These are phyloP conservation scores for Parauchenoglanis ngamensis DNA, from an alignment of 2,797 vertebrate species.

Conservation along the genomic window DNA sequence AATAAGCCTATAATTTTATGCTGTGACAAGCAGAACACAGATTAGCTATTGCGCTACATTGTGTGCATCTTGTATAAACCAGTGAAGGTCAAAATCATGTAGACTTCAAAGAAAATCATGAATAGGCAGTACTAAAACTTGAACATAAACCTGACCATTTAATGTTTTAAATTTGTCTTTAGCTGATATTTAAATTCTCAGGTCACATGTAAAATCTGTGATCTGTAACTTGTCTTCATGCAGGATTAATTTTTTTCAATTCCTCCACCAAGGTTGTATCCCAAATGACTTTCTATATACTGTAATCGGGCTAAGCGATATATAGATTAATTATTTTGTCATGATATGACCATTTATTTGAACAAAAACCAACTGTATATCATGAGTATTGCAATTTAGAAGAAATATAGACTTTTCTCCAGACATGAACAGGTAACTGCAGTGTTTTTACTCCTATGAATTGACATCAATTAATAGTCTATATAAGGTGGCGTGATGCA, in stretches of 20 bases:
- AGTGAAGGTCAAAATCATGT: background rate
- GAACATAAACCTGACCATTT: background rate
- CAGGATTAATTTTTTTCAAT: background rate
- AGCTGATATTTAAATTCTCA: background rate
- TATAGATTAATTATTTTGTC: too few relatives aligned
- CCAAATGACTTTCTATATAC: background rate
- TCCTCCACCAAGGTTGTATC: background rate
- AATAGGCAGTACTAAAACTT: background rate
- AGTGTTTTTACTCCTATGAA: too few relatives aligned
- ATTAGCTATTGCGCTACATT: background rate
- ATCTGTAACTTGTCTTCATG: background rate
- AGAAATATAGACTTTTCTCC: too few relatives aligned
- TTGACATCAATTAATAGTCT: too few relatives aligned
- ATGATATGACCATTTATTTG: too few relatives aligned
- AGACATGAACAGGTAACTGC: background rate
- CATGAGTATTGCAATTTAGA: too few relatives aligned
- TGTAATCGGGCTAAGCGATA: background rate
- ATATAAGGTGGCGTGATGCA: too few relatives aligned
- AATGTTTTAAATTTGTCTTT: too few relatives aligned
- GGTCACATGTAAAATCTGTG: background rate
- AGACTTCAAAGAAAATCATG: background rate
- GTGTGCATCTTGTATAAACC: background rate
- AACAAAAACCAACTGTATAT: too few relatives aligned
- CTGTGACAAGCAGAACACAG: background rate
- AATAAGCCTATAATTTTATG: conserved; percentile 9